A percentile compares a stretch with the other conserved stretches of the same genome.
phyloP scores from a whole-genome alignment of 1,140 invertebrate species.

The Harpegnathos saltator region DNA sequence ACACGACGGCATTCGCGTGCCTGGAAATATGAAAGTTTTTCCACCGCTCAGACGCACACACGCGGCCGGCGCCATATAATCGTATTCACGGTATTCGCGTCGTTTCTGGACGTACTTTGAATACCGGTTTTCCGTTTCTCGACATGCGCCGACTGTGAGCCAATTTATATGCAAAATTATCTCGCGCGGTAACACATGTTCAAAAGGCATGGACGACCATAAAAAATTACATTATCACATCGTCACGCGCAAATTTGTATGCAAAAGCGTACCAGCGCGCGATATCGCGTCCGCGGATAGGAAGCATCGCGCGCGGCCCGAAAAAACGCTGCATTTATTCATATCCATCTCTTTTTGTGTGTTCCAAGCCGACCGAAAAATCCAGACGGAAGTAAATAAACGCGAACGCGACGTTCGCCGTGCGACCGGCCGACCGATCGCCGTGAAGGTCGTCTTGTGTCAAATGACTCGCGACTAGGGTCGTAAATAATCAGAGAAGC shows the following conservation, averaged over 20 bases:
- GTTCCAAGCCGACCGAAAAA: constrained; percentile 48
- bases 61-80: constrained; percentile 61
- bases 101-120: constrained; percentile 68
- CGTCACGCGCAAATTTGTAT: constrained; percentile 68
- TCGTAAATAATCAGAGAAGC: no score
- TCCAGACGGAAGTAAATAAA: constrained; percentile 22
- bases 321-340: constrained; percentile 55
- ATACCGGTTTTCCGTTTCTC: constrained; percentile 75
- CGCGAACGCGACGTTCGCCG: neutral
- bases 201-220: constrained; percentile 65
- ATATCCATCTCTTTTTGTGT: constrained; percentile 22
- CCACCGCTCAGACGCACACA: constrained; percentile 45
- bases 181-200: constrained; percentile 72
- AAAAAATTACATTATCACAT: constrained; percentile 73
- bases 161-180: constrained; percentile 77
- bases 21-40: constrained; percentile 64
- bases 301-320: constrained; percentile 40
- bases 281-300: constrained; percentile 57
- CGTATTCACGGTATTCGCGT: constrained; percentile 70
- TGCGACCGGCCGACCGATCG: no score
- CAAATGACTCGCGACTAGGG: neutral
- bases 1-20: constrained; percentile 48
- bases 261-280: constrained; percentile 66
- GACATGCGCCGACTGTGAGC: constrained; percentile 67
- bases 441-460: neutral